A percentile compares a stretch with the other conserved stretches of the same genome.
Evolutionary conservation across 2,797 vertebrate genomes (phyloP).

Genomic region (Meriones psammophilus): DNA sequence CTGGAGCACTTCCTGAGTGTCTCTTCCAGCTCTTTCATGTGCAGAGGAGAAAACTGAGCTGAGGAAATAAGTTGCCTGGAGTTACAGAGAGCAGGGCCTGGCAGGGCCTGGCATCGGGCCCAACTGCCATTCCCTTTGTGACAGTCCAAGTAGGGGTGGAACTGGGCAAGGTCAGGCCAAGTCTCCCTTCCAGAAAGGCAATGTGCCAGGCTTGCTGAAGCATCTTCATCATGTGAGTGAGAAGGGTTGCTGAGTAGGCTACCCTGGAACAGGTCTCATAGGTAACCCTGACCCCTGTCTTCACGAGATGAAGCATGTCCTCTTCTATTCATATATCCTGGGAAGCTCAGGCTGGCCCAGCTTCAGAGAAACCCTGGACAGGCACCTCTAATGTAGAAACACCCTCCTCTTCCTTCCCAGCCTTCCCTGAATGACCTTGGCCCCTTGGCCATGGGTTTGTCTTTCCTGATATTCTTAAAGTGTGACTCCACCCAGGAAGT

Average conservation of each 20-base stretch:
- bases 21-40: not conserved
- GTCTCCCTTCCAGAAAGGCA: not conserved
- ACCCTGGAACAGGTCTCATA: not conserved
- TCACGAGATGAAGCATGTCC: not conserved
- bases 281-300: not conserved
- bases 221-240: fast-evolving
- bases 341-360: not conserved
- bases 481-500: not conserved
- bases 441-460: not conserved
- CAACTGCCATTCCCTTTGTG: fast-evolving
- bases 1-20: not conserved
- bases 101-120: not conserved
- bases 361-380: not conserved
- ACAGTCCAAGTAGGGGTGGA: not conserved
- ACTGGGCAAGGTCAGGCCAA: not conserved
- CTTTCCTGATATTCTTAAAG: not conserved
- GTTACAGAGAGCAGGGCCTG: not conserved
- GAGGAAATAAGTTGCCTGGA: not conserved
- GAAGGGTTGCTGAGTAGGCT: not conserved
- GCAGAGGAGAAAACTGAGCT: not conserved
- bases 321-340: not conserved
- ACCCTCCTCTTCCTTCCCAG: not conserved
- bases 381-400: not conserved
- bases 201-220: not conserved
- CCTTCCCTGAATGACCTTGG: not conserved